A percentile compares a stretch with the other conserved stretches of the same genome.
Evolutionary conservation across 2,888 invertebrate species (phyloP).

Genomic region (Troides aeacus): DNA sequence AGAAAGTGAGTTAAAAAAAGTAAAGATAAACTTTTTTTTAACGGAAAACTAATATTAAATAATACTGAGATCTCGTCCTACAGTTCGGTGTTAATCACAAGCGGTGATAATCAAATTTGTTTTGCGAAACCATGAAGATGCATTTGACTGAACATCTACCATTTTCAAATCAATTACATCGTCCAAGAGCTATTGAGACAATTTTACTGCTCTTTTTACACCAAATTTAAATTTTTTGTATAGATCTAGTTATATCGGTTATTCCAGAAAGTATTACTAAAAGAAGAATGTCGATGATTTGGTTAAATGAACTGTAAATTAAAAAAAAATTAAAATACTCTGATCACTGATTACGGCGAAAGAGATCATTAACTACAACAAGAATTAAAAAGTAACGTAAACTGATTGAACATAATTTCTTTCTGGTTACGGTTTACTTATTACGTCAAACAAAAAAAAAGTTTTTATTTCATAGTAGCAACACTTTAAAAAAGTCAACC

Average conservation of each 20-base stretch:
- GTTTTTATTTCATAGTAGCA: background rate
- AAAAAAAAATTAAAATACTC: background rate
- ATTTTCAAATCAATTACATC: constrained; percentile 6
- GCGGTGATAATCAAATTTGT: constrained; percentile 33
- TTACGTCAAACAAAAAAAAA: too few relatives aligned
- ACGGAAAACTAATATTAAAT: too few relatives aligned
- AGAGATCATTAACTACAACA: background rate
- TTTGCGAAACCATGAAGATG: constrained; percentile 29
- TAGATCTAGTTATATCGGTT: constrained; percentile 7
- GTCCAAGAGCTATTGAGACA: background rate
- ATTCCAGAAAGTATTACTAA: background rate
- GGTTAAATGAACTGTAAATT: constrained; percentile 20
- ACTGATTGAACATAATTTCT: background rate
- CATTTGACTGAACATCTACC: constrained; percentile 14
- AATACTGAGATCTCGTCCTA: background rate
- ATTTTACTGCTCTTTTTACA: background rate
- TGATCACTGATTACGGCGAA: constrained; percentile 7
- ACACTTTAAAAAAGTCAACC: background rate
- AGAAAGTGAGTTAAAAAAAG: too few relatives aligned
- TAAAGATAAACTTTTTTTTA: too few relatives aligned
- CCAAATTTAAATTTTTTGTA: background rate
- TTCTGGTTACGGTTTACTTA: background rate
- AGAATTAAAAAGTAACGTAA: background rate
- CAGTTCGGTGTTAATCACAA: constrained; percentile 30
- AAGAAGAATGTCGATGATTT: background rate